Conservation (phyloP, 2,113 vertebrate species). For the Hyla sarda region DNA sequence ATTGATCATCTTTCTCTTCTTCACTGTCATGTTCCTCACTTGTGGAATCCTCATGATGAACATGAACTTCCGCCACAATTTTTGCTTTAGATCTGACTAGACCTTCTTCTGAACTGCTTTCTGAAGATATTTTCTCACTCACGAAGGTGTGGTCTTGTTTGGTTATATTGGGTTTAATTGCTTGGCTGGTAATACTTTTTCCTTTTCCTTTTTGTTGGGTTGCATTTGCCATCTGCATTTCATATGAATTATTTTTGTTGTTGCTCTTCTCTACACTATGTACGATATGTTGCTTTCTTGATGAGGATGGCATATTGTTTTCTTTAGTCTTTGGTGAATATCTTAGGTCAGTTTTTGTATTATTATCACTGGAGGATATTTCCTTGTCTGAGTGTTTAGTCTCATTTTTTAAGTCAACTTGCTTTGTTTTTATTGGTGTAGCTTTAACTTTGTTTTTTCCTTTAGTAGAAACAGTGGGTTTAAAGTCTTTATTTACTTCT, state of each 20-base stretch:
- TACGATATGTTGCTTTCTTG: background rate
- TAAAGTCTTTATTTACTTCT: background rate
- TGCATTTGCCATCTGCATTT: background rate
- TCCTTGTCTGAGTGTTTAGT: background rate
- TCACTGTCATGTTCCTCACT: background rate
- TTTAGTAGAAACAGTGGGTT: background rate
- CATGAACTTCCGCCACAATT: background rate
- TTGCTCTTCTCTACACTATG: background rate
- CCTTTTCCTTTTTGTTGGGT: background rate
- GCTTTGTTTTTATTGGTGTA: background rate
- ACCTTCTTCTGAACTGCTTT: background rate
- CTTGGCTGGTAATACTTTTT: background rate
- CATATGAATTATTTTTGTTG: background rate
- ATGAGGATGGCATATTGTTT: background rate
- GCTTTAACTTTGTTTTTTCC: background rate
- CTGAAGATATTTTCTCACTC: background rate
- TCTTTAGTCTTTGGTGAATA: background rate
- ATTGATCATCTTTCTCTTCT: background rate
- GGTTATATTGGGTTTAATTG: background rate
- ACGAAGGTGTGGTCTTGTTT: background rate
- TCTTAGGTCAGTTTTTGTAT: background rate
- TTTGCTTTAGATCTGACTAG: background rate
- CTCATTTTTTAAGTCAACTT: background rate
- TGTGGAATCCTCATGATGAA: background rate
- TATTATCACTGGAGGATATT: background rate